Conservation (phyloP, 2,797 vertebrate genomes). For the Onychomys torridus region DNA sequence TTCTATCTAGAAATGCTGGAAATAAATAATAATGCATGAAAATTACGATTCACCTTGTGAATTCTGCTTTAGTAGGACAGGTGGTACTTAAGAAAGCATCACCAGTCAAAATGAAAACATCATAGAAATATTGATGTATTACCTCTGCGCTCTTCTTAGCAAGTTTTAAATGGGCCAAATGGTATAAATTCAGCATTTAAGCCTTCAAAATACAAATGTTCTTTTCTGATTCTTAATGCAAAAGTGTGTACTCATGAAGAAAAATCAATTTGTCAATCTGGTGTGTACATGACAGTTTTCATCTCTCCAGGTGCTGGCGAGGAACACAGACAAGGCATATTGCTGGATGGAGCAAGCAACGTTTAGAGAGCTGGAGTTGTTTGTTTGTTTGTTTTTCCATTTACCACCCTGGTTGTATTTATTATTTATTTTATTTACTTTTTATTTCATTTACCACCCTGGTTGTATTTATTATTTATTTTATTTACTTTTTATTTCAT, state of each 20-base stretch:
- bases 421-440: conserved; percentile 33
- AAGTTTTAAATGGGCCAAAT: conserved; percentile 74
- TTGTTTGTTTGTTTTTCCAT: not conserved
- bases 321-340: conserved; percentile 44
- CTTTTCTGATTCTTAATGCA: conserved; percentile 69
- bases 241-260: conserved; percentile 70
- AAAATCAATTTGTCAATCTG: conserved; percentile 75
- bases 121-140: conserved; percentile 73
- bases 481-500: not conserved
- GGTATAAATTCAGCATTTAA: conserved; percentile 71
- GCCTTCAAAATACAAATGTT: conserved; percentile 54
- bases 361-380: conserved; percentile 53
- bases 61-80: conserved; percentile 63
- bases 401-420: conserved; percentile 54
- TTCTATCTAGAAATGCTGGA: conserved; percentile 60
- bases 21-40: conserved; percentile 70
- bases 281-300: conserved; percentile 69
- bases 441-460: conserved; percentile 50
- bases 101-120: conserved; percentile 75
- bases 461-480: conserved; percentile 59
- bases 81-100: conserved; percentile 71
- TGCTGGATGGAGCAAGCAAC: conserved; percentile 51
- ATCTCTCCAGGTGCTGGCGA: conserved; percentile 65
- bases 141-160: conserved; percentile 54
- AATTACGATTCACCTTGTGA: conserved; percentile 70